phyloP scores from a whole-genome alignment of 1,140 invertebrate genomes.

The Camponotus vicinus region DNA sequence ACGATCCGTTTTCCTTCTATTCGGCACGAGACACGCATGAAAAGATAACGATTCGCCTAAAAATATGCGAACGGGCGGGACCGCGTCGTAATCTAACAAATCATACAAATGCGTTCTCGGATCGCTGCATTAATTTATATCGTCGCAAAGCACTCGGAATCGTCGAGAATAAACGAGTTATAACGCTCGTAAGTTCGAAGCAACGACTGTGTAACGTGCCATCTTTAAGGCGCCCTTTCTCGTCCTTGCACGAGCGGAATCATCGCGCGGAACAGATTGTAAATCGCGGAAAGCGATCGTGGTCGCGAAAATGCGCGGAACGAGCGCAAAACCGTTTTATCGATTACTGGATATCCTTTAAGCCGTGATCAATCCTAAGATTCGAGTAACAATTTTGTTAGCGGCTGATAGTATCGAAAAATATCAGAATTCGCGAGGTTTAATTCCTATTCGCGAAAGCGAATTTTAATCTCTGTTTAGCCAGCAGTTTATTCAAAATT shows the following conservation, averaged over 20 bases:
- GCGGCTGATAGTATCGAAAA: not conserved
- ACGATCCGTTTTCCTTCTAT: not conserved
- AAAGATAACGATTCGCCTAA: constrained; percentile 9
- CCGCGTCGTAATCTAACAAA: not conserved
- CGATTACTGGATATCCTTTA: constrained; percentile 48
- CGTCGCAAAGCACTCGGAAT: not conserved
- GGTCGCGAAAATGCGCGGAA: constrained; percentile 13
- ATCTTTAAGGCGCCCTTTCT: constrained; percentile 8
- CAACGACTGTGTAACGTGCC: not conserved
- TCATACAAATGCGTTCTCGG: not conserved
- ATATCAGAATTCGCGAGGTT: not conserved
- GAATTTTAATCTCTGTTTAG: not conserved
- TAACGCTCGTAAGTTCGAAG: constrained; percentile 3
- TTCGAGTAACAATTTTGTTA: constrained; percentile 9
- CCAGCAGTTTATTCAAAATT: not conserved
- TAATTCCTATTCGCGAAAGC: not conserved
- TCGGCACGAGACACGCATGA: not conserved
- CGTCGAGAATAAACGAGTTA: constrained; percentile 15
- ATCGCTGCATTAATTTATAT: constrained; percentile 40
- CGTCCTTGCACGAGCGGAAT: not conserved
- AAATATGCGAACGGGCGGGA: not conserved
- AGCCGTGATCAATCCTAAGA: constrained; percentile 1
- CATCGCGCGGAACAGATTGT: constrained; percentile 6
- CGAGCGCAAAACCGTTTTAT: not conserved
- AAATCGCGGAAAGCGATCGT: constrained; percentile 22